A percentile compares a stretch with the other conserved stretches of the same genome.
Evolutionary conservation across 2,888 invertebrate genomes (phyloP).

Genomic region (Fragum whitleyi): DNA sequence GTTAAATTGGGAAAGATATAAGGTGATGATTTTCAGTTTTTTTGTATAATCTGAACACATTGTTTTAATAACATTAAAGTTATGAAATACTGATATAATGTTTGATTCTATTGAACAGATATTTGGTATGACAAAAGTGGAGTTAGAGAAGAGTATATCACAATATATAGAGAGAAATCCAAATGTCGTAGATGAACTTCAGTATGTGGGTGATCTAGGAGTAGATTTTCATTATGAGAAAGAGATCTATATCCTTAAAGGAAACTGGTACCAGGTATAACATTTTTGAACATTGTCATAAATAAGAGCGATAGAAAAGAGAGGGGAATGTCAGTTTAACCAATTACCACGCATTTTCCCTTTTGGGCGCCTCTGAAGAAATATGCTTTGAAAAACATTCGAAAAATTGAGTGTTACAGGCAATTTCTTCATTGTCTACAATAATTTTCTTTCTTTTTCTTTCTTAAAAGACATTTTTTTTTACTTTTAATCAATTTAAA

Average conservation of each 20-base stretch:
- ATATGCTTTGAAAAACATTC: neutral
- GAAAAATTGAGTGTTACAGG: too few relatives aligned
- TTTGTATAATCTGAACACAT: too few relatives aligned
- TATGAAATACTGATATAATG: too few relatives aligned
- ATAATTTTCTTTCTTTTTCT: too few relatives aligned
- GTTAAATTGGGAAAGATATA: too few relatives aligned
- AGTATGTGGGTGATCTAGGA: constrained; percentile 60
- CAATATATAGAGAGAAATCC: constrained; percentile 53
- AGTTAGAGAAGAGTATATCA: constrained; percentile 56
- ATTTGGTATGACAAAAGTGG: constrained; percentile 21
- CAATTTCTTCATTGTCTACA: too few relatives aligned
- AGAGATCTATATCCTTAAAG: constrained; percentile 59
- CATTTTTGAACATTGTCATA: neutral
- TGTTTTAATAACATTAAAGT: too few relatives aligned
- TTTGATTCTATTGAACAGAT: too few relatives aligned
- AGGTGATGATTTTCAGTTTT: too few relatives aligned
- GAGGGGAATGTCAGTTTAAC: neutral
- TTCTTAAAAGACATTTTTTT: too few relatives aligned
- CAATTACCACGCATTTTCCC: neutral
- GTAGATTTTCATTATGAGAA: constrained; percentile 56
- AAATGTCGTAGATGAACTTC: constrained; percentile 56
- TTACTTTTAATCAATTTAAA: too few relatives aligned
- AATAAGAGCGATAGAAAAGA: neutral
- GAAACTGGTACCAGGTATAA: constrained; percentile 65
- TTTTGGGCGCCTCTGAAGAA: neutral